Base-by-base conservation (phyloP, 2,113 vertebrate species). In the Enhydra lutris region DNA sequence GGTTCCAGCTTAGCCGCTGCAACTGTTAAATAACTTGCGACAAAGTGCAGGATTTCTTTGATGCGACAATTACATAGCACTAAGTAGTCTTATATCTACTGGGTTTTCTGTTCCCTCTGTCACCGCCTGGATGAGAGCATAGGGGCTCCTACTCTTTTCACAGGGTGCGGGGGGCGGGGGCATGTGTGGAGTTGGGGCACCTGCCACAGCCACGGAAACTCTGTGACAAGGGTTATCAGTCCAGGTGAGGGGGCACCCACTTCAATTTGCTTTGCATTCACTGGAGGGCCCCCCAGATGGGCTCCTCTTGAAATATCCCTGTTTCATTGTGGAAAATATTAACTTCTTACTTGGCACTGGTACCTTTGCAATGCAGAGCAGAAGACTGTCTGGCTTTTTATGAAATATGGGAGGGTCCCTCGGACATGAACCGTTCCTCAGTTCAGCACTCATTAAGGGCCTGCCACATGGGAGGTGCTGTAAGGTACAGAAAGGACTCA, bases 11-110 rank as follows among this genome's bases (percentile, higher is more conserved):
- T 71, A n/a, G 63, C n/a, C 83, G 71, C 47, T 87, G 73, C 74
- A 89, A 94, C 45, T 91, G 82, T 87, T 89, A 82, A 97, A 52
- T 78, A 92, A 86, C 86, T 73, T 85, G 91, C 47, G 73, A 81
- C 36, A 79, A 89, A 81, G 13, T 11, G 50, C 71, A 92, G 80
- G 79, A 82, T 55, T 71, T 92, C 95, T 82, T 84, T 83, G 57
- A 65, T 78, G 57, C 21, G 42, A 76, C 92, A 71, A 84, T 86
- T 81, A 67, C 57, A 71, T 0, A 1, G 78, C 55, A 79, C 31
- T 31, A 42, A 87, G 34, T 50, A 23, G 39, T 80, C 91, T 83
- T 67, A 11, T 50, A 59, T n/a, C 59, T 45, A 13, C 57, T 45
- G 31, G 82, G 12, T 24, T 82, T 89, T 83, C 79, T 50, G 31